Evolutionary conservation across 2,888 invertebrate genomes (phyloP), one percentile per base, ranked within the genome.

Genomic region (Sialis fuliginosa): DNA sequence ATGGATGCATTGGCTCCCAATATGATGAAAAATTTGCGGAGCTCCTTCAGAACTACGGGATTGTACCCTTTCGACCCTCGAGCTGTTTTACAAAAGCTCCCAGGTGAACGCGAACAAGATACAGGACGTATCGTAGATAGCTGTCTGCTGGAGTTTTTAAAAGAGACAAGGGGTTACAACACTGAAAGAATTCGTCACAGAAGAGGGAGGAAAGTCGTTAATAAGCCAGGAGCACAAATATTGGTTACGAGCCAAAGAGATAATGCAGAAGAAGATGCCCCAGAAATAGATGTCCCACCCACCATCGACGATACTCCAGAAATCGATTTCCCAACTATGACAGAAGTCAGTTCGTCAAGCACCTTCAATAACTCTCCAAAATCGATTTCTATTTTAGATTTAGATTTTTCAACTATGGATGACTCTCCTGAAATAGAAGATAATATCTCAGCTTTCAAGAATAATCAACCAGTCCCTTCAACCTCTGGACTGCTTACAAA

Each of bases 11-110:
- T 50, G 30, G 13, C 35, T 13, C 42, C 31, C 39, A 40, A 12
- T 33, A 42, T 46, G 33, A 33, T 33, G 13, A 34, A 35, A 39
- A 50, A 50, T 30, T 31, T 45, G 13, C n/a, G 12, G 8, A 41
- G 42, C 39, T 46, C 33, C 33, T 51, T 49, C 41, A 40, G 34
- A 33, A 32, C 45, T 39, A 49, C 51, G 31, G 48, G 46, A n/a
- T 35, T 49, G 35, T 32, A 44, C 47, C 49, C 50, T 22, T 44
- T 48, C 42, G 45, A 50, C 42, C 47, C 45, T 8, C 30, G 39
- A 45, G 45, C 41, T 8, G 45, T 45, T 5, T 34, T 45, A 3
- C 44, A 45, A 13, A 48, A 45, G 22, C 45, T 48, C 33, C 48
- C 40, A 39, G 39, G 41, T 10, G 45, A 40, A 22, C n/a, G n/a